Percentiles rank a stretch among this genome's conserved stretches.
Evolutionary conservation across 2,888 invertebrate species (phyloP).

Genomic region (Tinea pellionella): DNA sequence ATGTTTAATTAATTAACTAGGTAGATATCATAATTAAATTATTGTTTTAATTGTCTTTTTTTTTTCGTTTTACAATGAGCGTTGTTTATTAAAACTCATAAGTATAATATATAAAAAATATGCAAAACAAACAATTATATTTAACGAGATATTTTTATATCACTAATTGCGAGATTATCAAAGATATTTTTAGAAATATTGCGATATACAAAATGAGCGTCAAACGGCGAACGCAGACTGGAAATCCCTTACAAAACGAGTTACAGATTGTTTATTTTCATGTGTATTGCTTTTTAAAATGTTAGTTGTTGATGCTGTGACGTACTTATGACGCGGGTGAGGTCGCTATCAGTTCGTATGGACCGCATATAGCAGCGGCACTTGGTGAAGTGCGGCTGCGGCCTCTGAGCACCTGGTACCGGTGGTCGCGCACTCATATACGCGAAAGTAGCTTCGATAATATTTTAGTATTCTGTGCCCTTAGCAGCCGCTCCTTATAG

Average conservation of each 20-base stretch:
- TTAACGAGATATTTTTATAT: background rate
- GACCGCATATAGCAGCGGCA: background rate
- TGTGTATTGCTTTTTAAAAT: slow-evolving; percentile 2
- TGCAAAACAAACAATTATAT: background rate
- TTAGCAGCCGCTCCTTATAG: slow-evolving; percentile 27
- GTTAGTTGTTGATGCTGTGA: slow-evolving; percentile 19
- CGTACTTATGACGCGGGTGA: slow-evolving; percentile 28
- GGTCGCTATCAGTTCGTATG: background rate
- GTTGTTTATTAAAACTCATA: too few relatives aligned
- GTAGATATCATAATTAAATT: too few relatives aligned
- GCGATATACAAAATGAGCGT: background rate
- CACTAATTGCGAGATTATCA: background rate
- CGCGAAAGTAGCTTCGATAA: slow-evolving; percentile 48
- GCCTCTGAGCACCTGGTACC: slow-evolving; percentile 25
- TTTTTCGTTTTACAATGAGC: too few relatives aligned
- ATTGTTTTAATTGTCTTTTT: too few relatives aligned
- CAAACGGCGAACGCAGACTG: background rate
- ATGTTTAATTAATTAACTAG: too few relatives aligned
- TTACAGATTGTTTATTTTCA: slow-evolving; percentile 10
- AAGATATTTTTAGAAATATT: background rate
- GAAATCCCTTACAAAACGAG: slow-evolving; percentile 13
- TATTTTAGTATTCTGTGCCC: slow-evolving; percentile 49
- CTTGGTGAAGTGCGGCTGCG: background rate
- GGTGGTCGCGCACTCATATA: slow-evolving; percentile 32
- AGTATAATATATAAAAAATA: too few relatives aligned